Conservation (phyloP, 2,113 vertebrate genomes). For the Gambusia affinis region DNA sequence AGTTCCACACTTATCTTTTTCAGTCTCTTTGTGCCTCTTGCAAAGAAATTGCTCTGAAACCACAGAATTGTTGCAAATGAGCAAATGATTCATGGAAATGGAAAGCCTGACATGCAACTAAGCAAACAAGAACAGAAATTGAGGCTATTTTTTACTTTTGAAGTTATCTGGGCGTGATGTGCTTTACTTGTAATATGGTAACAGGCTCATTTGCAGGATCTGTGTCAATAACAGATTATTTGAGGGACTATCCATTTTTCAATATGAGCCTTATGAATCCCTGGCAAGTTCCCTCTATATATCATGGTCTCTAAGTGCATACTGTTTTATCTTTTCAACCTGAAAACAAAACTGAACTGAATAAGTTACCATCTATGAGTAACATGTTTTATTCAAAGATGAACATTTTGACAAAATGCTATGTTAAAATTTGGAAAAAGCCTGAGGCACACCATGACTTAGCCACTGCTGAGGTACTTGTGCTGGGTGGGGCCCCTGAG, state of each 20-base stretch:
- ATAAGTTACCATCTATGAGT: too few relatives aligned
- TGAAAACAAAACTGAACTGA: too few relatives aligned
- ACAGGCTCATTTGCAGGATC: constrained; percentile 1
- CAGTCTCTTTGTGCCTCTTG: constrained; percentile 3
- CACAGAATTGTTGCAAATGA: constrained; percentile 30
- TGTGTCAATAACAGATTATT: constrained; percentile 6
- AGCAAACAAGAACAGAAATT: not conserved
- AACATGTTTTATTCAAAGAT: too few relatives aligned
- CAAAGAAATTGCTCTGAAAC: constrained; percentile 29
- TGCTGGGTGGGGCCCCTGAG: too few relatives aligned
- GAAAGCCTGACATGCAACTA: constrained; percentile 13
- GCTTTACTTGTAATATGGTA: not conserved
- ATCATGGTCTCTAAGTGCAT: too few relatives aligned
- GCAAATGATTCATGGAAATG: constrained; percentile 7
- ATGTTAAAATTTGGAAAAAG: too few relatives aligned
- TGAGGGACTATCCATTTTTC: constrained; percentile 1
- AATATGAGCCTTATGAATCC: not conserved
- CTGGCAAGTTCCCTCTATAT: too few relatives aligned
- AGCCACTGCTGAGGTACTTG: too few relatives aligned
- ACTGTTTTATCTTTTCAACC: too few relatives aligned
- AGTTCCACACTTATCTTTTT: not conserved
- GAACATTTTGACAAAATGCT: too few relatives aligned
- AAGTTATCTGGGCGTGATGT: not conserved
- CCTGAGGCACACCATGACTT: too few relatives aligned
- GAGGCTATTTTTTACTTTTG: not conserved